phyloP scores from a whole-genome alignment of 1,140 invertebrate species.

The Coelopa frigida region DNA sequence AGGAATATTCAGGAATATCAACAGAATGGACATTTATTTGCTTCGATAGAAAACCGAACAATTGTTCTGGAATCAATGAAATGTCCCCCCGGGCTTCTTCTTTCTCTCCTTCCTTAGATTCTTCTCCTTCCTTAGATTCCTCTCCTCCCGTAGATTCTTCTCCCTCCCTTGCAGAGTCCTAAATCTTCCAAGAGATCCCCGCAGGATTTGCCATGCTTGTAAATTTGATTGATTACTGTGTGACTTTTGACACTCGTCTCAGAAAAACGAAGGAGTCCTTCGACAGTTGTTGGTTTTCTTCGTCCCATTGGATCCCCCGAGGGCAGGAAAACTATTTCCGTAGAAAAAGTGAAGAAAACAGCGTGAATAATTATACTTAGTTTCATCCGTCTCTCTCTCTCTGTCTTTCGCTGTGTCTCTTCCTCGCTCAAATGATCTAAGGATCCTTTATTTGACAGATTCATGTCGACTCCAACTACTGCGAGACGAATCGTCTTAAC shows the following conservation, averaged over 20 bases:
- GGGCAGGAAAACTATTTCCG: not conserved
- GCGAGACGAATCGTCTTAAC: no score
- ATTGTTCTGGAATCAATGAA: no score
- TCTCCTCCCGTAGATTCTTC: no score
- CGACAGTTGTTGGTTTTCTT: not conserved
- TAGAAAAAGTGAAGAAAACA: conserved; percentile 1
- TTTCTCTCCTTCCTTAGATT: no score
- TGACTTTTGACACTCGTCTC: conserved; percentile 10
- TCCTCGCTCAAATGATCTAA: not conserved
- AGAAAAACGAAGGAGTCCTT: not conserved
- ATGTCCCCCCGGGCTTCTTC: no score
- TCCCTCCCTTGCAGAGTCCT: not conserved
- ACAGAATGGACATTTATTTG: no score
- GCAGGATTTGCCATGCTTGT: conserved; percentile 11
- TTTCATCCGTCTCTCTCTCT: not conserved
- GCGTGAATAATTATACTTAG: conserved; percentile 5
- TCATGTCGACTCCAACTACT: no score
- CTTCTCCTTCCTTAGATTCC: no score
- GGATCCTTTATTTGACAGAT: no score
- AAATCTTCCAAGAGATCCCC: not conserved
- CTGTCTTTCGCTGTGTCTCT: no score
- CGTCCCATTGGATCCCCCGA: not conserved
- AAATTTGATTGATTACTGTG: conserved; percentile 16
- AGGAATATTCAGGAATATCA: no score
- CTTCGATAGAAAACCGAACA: no score